phyloP scores from a whole-genome alignment of 1,140 invertebrate genomes.

The Dendrolimus punctatus region DNA sequence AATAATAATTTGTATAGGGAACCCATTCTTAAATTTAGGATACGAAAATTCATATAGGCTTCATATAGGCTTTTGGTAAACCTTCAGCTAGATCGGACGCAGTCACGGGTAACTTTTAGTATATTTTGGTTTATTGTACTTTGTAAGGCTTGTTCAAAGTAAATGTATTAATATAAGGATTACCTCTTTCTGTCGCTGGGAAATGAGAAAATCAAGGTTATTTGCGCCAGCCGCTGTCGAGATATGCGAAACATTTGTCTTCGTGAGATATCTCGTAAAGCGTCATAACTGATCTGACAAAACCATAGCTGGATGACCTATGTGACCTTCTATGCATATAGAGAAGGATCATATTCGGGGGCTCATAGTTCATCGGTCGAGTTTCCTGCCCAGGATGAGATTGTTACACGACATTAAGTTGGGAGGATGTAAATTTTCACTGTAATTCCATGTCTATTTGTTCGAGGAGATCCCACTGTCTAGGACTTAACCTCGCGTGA shows the following conservation, averaged over 20 bases:
- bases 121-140: no score
- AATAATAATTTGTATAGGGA: no score
- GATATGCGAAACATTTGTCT: conserved; percentile 63
- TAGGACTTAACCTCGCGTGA: conserved; percentile 21
- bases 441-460: conserved; percentile 50
- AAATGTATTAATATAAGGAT: neutral
- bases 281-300: conserved; percentile 43
- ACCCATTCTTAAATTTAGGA: no score
- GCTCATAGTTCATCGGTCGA: conserved; percentile 32
- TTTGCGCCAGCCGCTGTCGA: conserved; percentile 21
- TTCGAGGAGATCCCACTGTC: conserved; percentile 16
- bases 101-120: no score
- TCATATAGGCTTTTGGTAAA: no score
- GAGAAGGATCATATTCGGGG: conserved; percentile 14
- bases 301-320: conserved; percentile 31
- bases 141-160: neutral
- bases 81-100: no score
- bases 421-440: conserved; percentile 65
- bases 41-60: no score
- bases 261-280: conserved; percentile 48
- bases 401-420: conserved; percentile 64
- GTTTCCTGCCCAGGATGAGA: conserved; percentile 56
- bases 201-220: conserved; percentile 53
- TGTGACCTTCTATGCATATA: conserved; percentile 4
- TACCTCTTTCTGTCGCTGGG: conserved; percentile 18